phyloP scores from a whole-genome alignment of 37 sponge, comb jelly and placozoan species.

The Beroe ovata region DNA sequence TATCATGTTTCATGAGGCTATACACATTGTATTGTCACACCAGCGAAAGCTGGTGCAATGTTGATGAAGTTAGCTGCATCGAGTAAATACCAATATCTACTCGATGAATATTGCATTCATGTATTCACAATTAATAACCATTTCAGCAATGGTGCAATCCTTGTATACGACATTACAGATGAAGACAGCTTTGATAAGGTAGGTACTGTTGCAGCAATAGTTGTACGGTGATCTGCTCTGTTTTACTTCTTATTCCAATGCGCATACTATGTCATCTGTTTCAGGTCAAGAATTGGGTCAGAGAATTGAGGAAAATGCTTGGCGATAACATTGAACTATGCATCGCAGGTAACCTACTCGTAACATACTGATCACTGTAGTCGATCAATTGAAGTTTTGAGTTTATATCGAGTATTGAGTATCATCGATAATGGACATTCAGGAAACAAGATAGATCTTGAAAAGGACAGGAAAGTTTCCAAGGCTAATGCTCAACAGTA shows the following conservation, averaged over 20 bases:
- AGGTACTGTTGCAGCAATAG: background rate
- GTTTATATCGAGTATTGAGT: no score
- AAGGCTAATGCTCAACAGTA: slow-evolving; percentile 80
- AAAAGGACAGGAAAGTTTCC: slow-evolving; percentile 83
- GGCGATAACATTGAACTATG: slow-evolving; percentile 79
- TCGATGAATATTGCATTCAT: background rate
- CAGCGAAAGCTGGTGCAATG: no score
- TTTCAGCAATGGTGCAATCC: slow-evolving; percentile 90
- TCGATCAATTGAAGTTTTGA: no score
- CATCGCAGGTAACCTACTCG: slow-evolving; percentile 78
- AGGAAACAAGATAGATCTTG: slow-evolving; percentile 93
- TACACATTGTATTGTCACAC: no score
- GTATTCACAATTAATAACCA: background rate
- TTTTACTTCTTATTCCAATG: background rate
- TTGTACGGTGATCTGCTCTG: background rate
- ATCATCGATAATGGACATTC: background rate
- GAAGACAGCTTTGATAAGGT: slow-evolving; percentile 92
- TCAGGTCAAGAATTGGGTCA: slow-evolving; percentile 94
- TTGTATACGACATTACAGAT: slow-evolving; percentile 98
- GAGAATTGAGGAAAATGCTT: slow-evolving; percentile 91
- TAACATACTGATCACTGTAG: no score
- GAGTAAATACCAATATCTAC: no score
- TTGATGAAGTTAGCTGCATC: no score
- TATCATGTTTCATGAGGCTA: no score
- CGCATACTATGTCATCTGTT: no score